Percentiles rank a stretch among this genome's conserved stretches.
Evolutionary conservation across 2,888 invertebrate genomes (phyloP).

Genomic region (Acronicta alni): DNA sequence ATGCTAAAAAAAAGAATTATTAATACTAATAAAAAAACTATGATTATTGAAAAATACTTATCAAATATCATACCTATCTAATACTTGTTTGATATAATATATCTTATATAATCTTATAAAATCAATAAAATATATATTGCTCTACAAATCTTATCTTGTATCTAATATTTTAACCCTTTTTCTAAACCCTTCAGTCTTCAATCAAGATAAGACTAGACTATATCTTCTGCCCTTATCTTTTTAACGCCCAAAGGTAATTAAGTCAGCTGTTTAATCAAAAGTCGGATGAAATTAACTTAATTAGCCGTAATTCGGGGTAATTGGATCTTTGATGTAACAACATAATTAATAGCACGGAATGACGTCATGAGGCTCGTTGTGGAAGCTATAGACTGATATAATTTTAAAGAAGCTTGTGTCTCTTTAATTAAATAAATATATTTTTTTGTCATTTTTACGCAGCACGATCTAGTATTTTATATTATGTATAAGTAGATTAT

Average conservation of each 20-base stretch:
- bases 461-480: too few species aligned
- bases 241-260: slow-evolving; percentile 43
- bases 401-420: slow-evolving; percentile 15
- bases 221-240: slow-evolving; percentile 35
- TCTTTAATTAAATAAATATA: slow-evolving; percentile 26
- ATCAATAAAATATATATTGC: too few species aligned
- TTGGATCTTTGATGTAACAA: slow-evolving; percentile 49
- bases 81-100: too few species aligned
- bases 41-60: too few species aligned
- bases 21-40: too few species aligned
- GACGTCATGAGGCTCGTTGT: slow-evolving; percentile 12
- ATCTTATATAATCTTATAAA: too few species aligned
- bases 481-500: too few species aligned
- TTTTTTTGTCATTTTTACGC: too few species aligned
- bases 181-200: slow-evolving; percentile 5
- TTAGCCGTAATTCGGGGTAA: slow-evolving; percentile 53
- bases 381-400: slow-evolving; percentile 19
- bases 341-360: slow-evolving; percentile 42
- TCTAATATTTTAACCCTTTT: neutral
- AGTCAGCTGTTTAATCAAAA: slow-evolving; percentile 56
- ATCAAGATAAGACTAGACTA: slow-evolving; percentile 11
- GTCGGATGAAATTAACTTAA: slow-evolving; percentile 49
- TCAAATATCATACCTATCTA: too few species aligned
- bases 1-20: too few species aligned
- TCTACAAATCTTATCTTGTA: too few species aligned